Evolutionary conservation across 2,888 invertebrate genomes (phyloP), one percentile per base, ranked within the genome.

Genomic region (Lordiphosa fenestrarum): DNA sequence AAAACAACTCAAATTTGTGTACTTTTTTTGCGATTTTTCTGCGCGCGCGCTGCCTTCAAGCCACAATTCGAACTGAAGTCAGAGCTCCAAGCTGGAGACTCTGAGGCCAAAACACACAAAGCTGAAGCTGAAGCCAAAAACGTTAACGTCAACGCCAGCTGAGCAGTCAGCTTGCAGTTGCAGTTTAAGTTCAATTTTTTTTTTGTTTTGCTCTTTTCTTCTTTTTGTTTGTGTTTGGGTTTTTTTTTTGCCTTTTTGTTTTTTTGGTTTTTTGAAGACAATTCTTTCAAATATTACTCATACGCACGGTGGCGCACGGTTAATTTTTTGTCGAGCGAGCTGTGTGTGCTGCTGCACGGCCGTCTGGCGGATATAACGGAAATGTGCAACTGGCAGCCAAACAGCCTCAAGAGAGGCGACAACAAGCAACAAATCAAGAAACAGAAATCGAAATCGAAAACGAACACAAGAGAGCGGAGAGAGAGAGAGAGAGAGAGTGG

Each of bases 381-480:
- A 77, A 77, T 77, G 83, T 82, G 77, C 83, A 77, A 77, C 83
- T 77, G 83, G 80, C 83, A 72, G 72, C 70, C 77, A 77, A 69
- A 62, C 67, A 65, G 51, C 44, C 33, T 44, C 44, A 44, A 42
- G 33, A 37, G 38, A 42, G 30, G 53, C 44, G 44, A 44, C 44
- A 13, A 44, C 42, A 15, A 30, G n/a, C 38, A 19, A 46, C 33
- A 42, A 39, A 44, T 33, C 30, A 60, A 38, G 52, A 60, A 52
- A 50, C 41, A 42, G 46, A 57, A 40, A 48, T 15, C 19, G 56
- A 58, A 60, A 57, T 33, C 19, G 47, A 46, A 58, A 56, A 33
- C 42, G 57, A 52, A 52, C 40, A 40, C 30, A 52, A 37, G 37
- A n/a, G 13, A 6, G 23, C 30, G 10, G 48, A 15, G 21, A 41